Evolutionary conservation across 1,140 invertebrate species (phyloP).

Genomic region (Drosophila auraria): DNA sequence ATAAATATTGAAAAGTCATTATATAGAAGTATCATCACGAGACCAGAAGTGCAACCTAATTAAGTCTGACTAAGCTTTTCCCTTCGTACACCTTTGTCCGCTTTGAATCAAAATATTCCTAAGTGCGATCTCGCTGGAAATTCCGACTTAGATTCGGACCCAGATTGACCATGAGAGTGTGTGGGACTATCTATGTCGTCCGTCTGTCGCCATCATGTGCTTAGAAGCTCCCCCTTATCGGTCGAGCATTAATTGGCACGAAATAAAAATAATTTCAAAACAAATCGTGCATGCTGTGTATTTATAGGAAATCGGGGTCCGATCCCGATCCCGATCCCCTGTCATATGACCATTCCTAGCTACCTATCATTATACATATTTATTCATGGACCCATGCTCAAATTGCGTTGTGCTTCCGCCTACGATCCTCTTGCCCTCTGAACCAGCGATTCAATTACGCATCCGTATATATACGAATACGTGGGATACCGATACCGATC

Average conservation of each 20-base stretch:
- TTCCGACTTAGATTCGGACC: constrained; percentile 13
- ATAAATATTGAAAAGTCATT: not conserved
- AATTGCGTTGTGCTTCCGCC: constrained; percentile 44
- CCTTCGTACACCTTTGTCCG: not conserved
- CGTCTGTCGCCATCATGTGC: constrained; percentile 15
- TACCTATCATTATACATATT: not conserved
- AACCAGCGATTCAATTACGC: constrained; percentile 29
- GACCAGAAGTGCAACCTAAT: not conserved
- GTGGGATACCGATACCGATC: constrained; percentile 5
- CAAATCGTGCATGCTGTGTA: constrained; percentile 22
- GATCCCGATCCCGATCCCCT: constrained; percentile 9
- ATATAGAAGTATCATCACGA: not conserved
- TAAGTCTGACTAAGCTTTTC: constrained; percentile 14
- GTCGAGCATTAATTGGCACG: constrained; percentile 43
- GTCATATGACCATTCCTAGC: constrained; percentile 8
- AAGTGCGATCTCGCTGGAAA: not conserved
- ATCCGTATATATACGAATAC: constrained; percentile 5
- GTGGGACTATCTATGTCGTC: constrained; percentile 29
- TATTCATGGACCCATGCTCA: not conserved
- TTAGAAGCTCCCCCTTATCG: constrained; percentile 18
- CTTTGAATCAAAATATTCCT: not conserved
- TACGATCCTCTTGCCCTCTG: constrained; percentile 1
- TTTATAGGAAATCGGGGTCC: constrained; percentile 26
- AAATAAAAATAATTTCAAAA: constrained; percentile 54
- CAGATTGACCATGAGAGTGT: constrained; percentile 30